These are phyloP conservation scores for Drosophila leontia DNA, from an alignment of 1,140 invertebrate genomes.

Conservation along the genomic window DNA sequence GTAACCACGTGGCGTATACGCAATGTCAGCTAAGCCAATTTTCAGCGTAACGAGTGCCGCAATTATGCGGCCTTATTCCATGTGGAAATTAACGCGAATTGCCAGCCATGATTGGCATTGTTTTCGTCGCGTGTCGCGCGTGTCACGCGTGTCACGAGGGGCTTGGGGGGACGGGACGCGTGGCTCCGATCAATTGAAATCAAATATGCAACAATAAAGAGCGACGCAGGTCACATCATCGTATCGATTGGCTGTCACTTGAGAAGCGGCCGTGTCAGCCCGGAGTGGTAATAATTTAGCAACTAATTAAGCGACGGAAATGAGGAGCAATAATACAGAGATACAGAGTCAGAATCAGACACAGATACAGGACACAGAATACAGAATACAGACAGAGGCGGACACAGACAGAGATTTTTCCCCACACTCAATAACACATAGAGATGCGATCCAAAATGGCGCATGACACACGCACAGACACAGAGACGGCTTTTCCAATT, in stretches of 20 bases:
- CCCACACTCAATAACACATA: neutral
- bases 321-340: constrained; percentile 37
- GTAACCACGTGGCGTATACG: constrained; percentile 32
- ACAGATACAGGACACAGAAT: neutral
- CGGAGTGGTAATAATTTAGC: constrained; percentile 77
- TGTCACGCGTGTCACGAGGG: constrained; percentile 19
- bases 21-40: constrained; percentile 60
- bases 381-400: constrained; percentile 10
- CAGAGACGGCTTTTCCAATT: constrained; percentile 65
- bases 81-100: constrained; percentile 78
- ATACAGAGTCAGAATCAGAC: neutral
- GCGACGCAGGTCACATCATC: constrained; percentile 27
- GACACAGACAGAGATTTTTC: constrained; percentile 21
- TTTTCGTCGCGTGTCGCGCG: constrained; percentile 60
- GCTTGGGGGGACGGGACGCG: neutral
- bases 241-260: constrained; percentile 67
- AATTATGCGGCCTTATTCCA: constrained; percentile 71
- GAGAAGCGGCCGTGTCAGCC: constrained; percentile 63
- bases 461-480: constrained; percentile 7
- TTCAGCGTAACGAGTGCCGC: constrained; percentile 49
- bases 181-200: constrained; percentile 55
- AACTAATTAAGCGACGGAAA: constrained; percentile 75
- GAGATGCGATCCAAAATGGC: constrained; percentile 17
- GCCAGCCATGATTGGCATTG: constrained; percentile 72
- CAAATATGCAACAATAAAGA: constrained; percentile 64